Evolutionary conservation across 2,888 invertebrate genomes (phyloP).

Genomic region (Myopa tessellatipennis): DNA sequence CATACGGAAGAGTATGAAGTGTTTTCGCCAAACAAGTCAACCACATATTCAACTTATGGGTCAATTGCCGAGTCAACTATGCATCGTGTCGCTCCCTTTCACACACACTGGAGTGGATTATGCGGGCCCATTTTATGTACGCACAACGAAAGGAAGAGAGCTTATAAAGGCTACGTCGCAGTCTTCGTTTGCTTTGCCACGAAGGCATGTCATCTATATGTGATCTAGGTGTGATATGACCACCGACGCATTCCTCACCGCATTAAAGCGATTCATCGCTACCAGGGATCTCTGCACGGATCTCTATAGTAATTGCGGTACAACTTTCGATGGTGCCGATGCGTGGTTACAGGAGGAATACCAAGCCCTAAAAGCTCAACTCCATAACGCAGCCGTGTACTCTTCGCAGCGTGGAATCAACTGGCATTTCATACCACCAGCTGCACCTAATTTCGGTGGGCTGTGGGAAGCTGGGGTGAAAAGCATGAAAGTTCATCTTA

Average conservation of each 20-base stretch:
- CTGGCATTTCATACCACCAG: no score
- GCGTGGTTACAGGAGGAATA: not conserved
- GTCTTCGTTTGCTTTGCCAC: conserved; percentile 42
- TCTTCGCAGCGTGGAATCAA: conserved; percentile 23
- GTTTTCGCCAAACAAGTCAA: no score
- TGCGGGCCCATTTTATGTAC: no score
- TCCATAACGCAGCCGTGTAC: conserved; percentile 13
- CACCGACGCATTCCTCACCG: conserved; percentile 24
- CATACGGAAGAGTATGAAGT: no score
- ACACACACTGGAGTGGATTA: no score
- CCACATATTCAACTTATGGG: no score
- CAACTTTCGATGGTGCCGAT: not conserved
- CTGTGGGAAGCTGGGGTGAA: no score
- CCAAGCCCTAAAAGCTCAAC: conserved; percentile 2
- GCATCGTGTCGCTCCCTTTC: conserved; percentile 14
- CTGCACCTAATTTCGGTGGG: no score
- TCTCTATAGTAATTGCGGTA: not conserved
- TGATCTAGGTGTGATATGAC: conserved; percentile 33
- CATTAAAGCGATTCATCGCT: conserved; percentile 5
- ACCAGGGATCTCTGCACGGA: not conserved
- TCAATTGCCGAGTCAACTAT: no score
- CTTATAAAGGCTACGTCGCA: conserved; percentile 41
- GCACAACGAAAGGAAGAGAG: conserved; percentile 37
- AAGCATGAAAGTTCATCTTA: no score
- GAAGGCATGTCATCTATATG: conserved; percentile 42